Evolutionary conservation across 2,797 vertebrate genomes (phyloP).

Genomic region (Masticophis lateralis): DNA sequence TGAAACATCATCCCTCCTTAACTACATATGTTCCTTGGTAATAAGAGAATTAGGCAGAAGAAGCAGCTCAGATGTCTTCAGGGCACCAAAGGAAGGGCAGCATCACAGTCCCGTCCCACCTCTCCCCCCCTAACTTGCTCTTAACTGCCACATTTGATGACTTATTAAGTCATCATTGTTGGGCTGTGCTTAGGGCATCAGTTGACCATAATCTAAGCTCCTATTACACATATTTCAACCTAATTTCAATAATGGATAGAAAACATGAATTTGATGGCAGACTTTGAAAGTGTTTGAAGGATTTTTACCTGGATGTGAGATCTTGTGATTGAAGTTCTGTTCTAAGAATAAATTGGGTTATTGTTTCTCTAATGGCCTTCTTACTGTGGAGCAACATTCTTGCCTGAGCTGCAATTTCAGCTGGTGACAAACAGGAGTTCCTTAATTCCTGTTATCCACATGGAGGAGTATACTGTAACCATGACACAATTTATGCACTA

Average conservation of each 20-base stretch:
- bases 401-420: not conserved
- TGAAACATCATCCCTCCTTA: not conserved
- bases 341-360: not conserved
- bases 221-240: not conserved
- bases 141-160: not conserved
- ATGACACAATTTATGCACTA: not conserved
- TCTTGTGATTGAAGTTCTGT: not conserved
- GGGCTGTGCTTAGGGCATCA: not conserved
- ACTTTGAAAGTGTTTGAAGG: not conserved
- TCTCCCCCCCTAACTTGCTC: not conserved
- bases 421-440: not conserved
- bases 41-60: not conserved
- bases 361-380: not conserved
- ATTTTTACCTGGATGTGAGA: not conserved
- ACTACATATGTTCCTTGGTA: not conserved
- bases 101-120: not conserved
- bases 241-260: not conserved
- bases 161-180: too few species aligned
- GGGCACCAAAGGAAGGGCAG: not conserved
- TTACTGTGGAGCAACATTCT: not conserved
- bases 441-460: not conserved
- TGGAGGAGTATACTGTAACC: not conserved
- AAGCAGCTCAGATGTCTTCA: not conserved
- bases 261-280: not conserved
- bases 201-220: not conserved